These are phyloP conservation scores for Xestia ashworthii DNA, from an alignment of 2,888 invertebrate genomes.

Conservation along the genomic window DNA sequence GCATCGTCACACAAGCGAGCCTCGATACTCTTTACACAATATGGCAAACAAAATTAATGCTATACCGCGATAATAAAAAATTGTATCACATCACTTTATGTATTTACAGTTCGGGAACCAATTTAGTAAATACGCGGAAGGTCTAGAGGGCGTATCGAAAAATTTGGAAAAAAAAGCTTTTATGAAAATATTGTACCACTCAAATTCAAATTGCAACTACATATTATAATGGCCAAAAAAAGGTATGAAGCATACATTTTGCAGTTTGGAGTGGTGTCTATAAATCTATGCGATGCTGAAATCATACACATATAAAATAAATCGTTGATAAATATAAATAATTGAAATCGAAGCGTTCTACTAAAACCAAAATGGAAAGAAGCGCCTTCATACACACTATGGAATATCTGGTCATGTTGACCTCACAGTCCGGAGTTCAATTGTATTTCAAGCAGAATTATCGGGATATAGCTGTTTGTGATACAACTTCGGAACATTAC, in stretches of 20 bases:
- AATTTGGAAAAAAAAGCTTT: constrained; percentile 82
- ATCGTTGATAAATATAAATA: constrained; percentile 79
- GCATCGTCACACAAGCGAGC: constrained; percentile 82
- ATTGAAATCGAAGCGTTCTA: constrained; percentile 83
- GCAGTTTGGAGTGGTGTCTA: constrained; percentile 80
- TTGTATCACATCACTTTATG: constrained; percentile 69
- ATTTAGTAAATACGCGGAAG: constrained; percentile 86
- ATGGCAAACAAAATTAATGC: constrained; percentile 83
- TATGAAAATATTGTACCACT: constrained; percentile 76
- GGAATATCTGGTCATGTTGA: constrained; percentile 71
- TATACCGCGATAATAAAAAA: constrained; percentile 73
- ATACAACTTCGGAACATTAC: constrained; percentile 59
- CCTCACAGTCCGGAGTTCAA: constrained; percentile 60
- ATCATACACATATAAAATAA: constrained; percentile 86
- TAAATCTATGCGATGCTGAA: constrained; percentile 83
- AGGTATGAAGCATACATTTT: constrained; percentile 83
- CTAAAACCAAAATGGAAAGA: constrained; percentile 82
- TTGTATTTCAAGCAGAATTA: constrained; percentile 48
- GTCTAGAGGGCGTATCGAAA: constrained; percentile 81
- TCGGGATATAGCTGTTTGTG: constrained; percentile 58
- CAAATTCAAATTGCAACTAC: constrained; percentile 80
- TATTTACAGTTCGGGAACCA: constrained; percentile 79
- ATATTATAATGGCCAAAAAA: constrained; percentile 77
- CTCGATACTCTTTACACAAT: constrained; percentile 63
- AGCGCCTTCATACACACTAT: constrained; percentile 78